Evolutionary conservation across 1,140 invertebrate genomes (phyloP).

Genomic region (Drosophila sp.): DNA sequence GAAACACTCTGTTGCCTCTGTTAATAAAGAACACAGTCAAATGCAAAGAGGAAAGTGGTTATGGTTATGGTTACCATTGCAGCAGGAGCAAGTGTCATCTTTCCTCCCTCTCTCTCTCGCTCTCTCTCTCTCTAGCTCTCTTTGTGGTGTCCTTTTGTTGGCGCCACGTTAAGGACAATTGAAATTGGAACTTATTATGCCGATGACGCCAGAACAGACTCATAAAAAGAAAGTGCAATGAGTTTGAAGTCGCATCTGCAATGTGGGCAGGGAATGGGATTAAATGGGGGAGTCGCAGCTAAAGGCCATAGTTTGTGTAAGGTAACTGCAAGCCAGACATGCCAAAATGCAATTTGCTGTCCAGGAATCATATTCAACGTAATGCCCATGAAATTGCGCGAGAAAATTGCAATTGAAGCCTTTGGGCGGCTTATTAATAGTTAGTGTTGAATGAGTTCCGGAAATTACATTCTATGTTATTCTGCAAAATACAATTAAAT

Average conservation of each 20-base stretch:
- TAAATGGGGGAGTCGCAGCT: background rate
- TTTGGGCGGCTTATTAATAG: constrained; percentile 10
- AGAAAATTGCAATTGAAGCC: constrained; percentile 40
- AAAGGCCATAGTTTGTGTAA: constrained; percentile 29
- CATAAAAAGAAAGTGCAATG: constrained; percentile 53
- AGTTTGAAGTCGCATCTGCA: constrained; percentile 28
- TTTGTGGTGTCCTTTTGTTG: constrained; percentile 42
- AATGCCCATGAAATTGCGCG: constrained; percentile 44
- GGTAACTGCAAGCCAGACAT: constrained; percentile 44
- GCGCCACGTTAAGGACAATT: constrained; percentile 58
- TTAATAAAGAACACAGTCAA: constrained; percentile 64
- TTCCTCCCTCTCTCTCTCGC: background rate
- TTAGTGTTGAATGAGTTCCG: background rate
- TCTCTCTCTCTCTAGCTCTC: background rate
- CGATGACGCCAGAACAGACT: constrained; percentile 44
- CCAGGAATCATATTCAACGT: constrained; percentile 51
- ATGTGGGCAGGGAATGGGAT: constrained; percentile 5
- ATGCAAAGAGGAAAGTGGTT: constrained; percentile 41
- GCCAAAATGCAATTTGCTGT: constrained; percentile 67
- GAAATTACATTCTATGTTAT: background rate
- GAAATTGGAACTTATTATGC: constrained; percentile 76
- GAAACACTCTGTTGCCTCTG: constrained; percentile 27
- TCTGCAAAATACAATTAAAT: background rate
- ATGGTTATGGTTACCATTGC: constrained; percentile 24
- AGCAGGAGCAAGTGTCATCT: no score